A percentile compares a stretch with the other conserved stretches of the same genome.
Evolutionary conservation across 2,888 invertebrate genomes (phyloP).

Genomic region (Parnassius orleans): DNA sequence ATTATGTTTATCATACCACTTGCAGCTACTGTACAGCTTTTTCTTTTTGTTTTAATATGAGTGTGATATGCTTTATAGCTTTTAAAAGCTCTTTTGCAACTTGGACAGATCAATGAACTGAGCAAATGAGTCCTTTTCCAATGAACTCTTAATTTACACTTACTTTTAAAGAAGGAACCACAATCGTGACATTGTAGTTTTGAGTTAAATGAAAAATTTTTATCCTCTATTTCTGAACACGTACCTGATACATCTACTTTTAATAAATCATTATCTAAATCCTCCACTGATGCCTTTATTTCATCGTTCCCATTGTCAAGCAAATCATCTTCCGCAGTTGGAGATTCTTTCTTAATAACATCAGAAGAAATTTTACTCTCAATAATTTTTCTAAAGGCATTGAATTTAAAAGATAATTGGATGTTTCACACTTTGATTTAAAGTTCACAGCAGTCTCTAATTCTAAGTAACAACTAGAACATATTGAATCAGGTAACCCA

Average conservation of each 20-base stretch:
- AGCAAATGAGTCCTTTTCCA: constrained; percentile 48
- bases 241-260: constrained; percentile 10
- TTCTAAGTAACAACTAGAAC: constrained; percentile 54
- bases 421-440: constrained; percentile 57
- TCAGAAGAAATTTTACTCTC: constrained; percentile 23
- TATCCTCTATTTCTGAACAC: constrained; percentile 20
- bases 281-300: constrained; percentile 1
- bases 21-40: constrained; percentile 39
- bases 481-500: constrained; percentile 60
- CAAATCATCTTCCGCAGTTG: neutral
- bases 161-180: constrained; percentile 46
- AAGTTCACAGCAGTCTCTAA: constrained; percentile 57
- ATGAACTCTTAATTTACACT: constrained; percentile 51
- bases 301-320: constrained; percentile 17
- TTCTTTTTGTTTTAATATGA: constrained; percentile 40
- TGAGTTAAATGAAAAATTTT: constrained; percentile 41
- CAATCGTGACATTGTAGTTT: constrained; percentile 54
- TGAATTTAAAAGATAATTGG: constrained; percentile 45
- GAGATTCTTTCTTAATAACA: constrained; percentile 38
- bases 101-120: constrained; percentile 38
- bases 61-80: constrained; percentile 43
- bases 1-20: constrained; percentile 41
- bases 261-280: constrained; percentile 16
- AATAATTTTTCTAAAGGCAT: constrained; percentile 12
- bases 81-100: constrained; percentile 48